A percentile compares a stretch with the other conserved stretches of the same genome.
Evolutionary conservation across 2,113 vertebrate species (phyloP).

Genomic region (Pedetes capensis): DNA sequence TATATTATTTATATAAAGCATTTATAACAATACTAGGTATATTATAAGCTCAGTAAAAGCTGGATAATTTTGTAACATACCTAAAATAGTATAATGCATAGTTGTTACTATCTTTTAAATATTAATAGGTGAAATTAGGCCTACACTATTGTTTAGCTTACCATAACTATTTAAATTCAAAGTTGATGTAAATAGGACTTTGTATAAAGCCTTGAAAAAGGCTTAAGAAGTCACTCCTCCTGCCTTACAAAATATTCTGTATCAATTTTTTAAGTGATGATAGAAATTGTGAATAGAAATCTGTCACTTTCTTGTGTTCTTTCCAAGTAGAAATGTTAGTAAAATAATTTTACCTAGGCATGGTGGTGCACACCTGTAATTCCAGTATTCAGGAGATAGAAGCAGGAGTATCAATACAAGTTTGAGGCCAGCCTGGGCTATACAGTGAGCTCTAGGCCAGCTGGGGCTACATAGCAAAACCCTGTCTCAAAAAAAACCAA

Average conservation of each 20-base stretch:
- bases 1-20: not conserved
- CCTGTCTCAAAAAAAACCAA: too few species aligned
- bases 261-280: not conserved
- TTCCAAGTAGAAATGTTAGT: not conserved
- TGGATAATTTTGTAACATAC: not conserved
- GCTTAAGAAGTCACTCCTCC: not conserved
- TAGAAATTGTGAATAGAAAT: not conserved
- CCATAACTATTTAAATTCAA: not conserved
- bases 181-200: not conserved
- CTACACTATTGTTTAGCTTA: not conserved
- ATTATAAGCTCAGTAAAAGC: not conserved
- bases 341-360: too few species aligned
- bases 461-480: too few species aligned
- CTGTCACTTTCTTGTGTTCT: not conserved
- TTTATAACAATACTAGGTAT: not conserved
- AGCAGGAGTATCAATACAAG: too few species aligned
- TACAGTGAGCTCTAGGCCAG: too few species aligned
- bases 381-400: too few species aligned
- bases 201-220: not conserved
- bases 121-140: not conserved
- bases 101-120: not conserved
- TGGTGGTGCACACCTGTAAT: too few species aligned
- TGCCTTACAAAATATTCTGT: not conserved
- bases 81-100: not conserved
- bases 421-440: too few species aligned